Evolutionary conservation across 2,113 vertebrate genomes (phyloP).

Genomic region (Centrocercus urophasianus): DNA sequence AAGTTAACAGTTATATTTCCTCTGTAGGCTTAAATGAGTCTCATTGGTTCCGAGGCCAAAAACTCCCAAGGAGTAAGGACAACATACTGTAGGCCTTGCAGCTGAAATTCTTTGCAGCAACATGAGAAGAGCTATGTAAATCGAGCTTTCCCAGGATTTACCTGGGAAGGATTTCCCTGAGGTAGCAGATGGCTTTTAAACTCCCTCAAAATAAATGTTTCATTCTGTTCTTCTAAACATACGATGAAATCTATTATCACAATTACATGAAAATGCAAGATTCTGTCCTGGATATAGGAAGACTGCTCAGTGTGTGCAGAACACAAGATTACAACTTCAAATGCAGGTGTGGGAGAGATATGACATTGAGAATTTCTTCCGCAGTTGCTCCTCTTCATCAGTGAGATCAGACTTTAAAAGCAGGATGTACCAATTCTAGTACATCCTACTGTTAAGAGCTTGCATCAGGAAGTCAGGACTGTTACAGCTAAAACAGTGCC

Average conservation of each 20-base stretch:
- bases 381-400: background rate
- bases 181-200: background rate
- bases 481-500: background rate
- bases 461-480: background rate
- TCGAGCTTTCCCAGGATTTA: background rate
- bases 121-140: background rate
- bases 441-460: background rate
- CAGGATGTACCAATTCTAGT: background rate
- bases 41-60: background rate
- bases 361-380: background rate
- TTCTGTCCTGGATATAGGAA: background rate
- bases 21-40: background rate
- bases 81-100: background rate
- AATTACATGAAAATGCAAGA: background rate
- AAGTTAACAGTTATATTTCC: background rate
- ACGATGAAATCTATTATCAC: background rate
- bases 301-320: background rate
- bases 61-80: background rate
- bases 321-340: background rate
- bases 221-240: background rate
- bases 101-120: background rate
- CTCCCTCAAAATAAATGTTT: background rate
- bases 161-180: background rate
- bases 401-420: background rate
- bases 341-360: background rate